Percentiles rank a stretch among this genome's conserved stretches.
These are phyloP conservation scores for Phycodurus eques DNA, from an alignment of 2,113 vertebrate species.

Conservation along the genomic window DNA sequence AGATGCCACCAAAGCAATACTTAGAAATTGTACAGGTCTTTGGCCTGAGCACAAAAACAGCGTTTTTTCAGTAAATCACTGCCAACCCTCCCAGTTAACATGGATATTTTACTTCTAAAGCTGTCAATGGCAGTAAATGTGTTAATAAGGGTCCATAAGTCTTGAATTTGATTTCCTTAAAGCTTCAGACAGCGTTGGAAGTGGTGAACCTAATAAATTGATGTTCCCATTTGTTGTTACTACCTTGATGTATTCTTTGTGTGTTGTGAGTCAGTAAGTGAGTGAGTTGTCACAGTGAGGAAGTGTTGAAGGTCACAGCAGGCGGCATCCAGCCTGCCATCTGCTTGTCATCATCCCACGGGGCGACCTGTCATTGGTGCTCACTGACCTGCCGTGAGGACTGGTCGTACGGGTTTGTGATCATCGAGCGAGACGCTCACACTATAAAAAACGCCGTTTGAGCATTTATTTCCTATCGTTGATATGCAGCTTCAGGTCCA, in stretches of 20 bases:
- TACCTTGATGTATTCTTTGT: neutral
- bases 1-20: too few species aligned
- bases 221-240: neutral
- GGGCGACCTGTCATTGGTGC: constrained; percentile 51
- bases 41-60: too few species aligned
- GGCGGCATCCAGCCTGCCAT: constrained; percentile 70
- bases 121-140: too few species aligned
- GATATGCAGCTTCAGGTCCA: too few species aligned
- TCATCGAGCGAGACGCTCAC: too few species aligned
- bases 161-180: too few species aligned
- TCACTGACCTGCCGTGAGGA: constrained; percentile 28
- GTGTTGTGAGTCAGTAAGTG: neutral
- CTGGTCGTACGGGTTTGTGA: neutral
- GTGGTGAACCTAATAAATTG: neutral
- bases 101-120: too few species aligned
- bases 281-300: constrained; percentile 2
- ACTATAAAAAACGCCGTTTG: neutral
- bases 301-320: constrained; percentile 64
- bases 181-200: neutral
- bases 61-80: too few species aligned
- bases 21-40: too few species aligned
- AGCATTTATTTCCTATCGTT: too few species aligned
- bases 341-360: constrained; percentile 60
- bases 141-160: too few species aligned
- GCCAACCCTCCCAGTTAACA: too few species aligned